Conservation (phyloP, 2,888 invertebrate genomes). For the Reticulitermes lucifugus region DNA sequence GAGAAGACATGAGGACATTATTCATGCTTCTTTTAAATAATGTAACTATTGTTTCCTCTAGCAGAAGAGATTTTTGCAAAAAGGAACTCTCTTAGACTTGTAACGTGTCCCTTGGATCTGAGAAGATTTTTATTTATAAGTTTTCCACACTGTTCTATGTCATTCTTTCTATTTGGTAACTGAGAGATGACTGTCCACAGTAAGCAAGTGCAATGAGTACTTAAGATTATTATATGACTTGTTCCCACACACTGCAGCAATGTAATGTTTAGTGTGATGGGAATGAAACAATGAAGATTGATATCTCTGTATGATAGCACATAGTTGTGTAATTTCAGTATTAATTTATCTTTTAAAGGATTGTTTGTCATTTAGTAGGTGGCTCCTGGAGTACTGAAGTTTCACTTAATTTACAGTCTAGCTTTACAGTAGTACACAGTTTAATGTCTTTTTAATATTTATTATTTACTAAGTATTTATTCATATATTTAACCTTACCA, state of each 20-base stretch:
- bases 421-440: neutral
- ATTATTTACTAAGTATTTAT: neutral
- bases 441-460: neutral
- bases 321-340: neutral
- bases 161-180: neutral
- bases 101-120: no score
- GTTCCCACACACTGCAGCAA: neutral
- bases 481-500: neutral
- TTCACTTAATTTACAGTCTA: neutral
- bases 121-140: no score
- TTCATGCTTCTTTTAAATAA: no score
- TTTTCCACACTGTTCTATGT: neutral
- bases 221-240: neutral
- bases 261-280: neutral
- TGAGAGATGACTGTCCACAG: neutral
- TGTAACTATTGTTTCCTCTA: no score
- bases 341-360: neutral
- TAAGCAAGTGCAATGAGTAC: neutral
- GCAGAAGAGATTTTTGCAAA: no score
- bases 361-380: neutral
- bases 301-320: neutral
- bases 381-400: neutral
- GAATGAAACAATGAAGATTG: neutral
- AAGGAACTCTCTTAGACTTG: no score
- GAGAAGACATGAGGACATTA: no score